Evolutionary conservation across 2,797 vertebrate genomes (phyloP).

Genomic region (Rhinophrynus dorsalis): DNA sequence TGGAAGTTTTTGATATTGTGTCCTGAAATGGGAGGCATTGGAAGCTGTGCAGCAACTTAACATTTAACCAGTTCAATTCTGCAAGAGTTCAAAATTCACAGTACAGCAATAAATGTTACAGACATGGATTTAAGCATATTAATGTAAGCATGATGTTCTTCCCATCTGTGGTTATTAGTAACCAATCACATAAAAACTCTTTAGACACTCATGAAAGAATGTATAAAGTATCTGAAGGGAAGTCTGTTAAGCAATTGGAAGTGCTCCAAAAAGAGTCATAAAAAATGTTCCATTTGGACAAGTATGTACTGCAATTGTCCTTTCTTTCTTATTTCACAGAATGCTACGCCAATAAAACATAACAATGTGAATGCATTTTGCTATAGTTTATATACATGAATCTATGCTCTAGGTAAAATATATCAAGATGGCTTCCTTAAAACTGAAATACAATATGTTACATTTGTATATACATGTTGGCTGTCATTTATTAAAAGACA

Average conservation of each 20-base stretch:
- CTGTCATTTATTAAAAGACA: no score
- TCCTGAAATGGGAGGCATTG: conserved; percentile 28
- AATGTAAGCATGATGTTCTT: conserved; percentile 12
- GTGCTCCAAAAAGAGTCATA: conserved; percentile 12
- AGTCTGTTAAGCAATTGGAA: conserved; percentile 36
- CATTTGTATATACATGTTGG: no score
- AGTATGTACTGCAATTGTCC: background rate
- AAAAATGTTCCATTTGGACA: conserved; percentile 15
- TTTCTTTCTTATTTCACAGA: background rate
- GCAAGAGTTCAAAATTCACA: background rate
- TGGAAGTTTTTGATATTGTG: conserved; percentile 22
- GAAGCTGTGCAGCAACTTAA: conserved; percentile 12
- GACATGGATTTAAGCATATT: conserved; percentile 14
- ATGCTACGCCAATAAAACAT: background rate
- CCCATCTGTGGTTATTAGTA: conserved; percentile 41
- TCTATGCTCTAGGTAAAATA: no score
- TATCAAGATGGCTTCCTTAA: no score
- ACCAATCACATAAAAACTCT: conserved; percentile 42
- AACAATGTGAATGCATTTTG: no score
- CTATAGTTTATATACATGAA: no score
- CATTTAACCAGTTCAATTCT: background rate
- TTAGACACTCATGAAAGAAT: conserved; percentile 29
- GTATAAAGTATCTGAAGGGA: conserved; percentile 14
- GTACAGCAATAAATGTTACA: conserved; percentile 1
- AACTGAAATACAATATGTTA: no score